A percentile compares a stretch with the other conserved stretches of the same genome.
Evolutionary conservation across 2,888 invertebrate species (phyloP).

Genomic region (Spialia ferax): DNA sequence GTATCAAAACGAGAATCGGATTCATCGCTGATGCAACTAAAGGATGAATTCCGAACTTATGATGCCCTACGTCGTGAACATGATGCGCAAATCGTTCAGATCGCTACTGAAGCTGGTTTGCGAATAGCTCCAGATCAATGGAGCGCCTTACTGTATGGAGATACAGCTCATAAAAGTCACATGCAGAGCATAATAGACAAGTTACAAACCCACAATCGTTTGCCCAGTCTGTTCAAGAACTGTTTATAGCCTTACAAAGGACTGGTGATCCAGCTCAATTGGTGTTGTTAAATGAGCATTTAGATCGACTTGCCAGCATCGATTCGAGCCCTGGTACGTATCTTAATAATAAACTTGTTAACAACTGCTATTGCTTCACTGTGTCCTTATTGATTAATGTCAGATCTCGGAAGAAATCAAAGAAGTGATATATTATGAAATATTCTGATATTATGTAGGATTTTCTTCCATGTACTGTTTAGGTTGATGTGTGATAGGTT

Average conservation of each 20-base stretch:
- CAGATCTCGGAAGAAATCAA: not conserved
- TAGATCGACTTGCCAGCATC: slow-evolving; percentile 94
- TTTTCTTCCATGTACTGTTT: no score
- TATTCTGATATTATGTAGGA: no score
- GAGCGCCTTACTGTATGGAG: slow-evolving; percentile 98
- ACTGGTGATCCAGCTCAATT: slow-evolving; percentile 94
- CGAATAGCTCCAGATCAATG: slow-evolving; percentile 99
- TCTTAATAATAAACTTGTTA: not conserved
- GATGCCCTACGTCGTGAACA: slow-evolving; percentile 97
- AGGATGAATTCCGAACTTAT: slow-evolving; percentile 98
- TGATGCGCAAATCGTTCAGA: slow-evolving; percentile 99
- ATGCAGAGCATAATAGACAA: slow-evolving; percentile 97
- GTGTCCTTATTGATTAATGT: not conserved
- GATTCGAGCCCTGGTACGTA: slow-evolving; percentile 92
- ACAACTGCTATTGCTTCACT: not conserved
- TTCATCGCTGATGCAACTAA: slow-evolving; percentile 98
- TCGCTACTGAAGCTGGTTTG: slow-evolving; percentile 98
- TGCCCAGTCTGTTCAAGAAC: slow-evolving; percentile 95
- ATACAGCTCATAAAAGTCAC: slow-evolving; percentile 97
- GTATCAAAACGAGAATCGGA: slow-evolving; percentile 98
- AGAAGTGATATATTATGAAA: not conserved
- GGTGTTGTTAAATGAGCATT: slow-evolving; percentile 91
- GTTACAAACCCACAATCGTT: slow-evolving; percentile 98
- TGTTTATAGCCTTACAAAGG: slow-evolving; percentile 95
- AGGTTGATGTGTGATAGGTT: no score